Evolutionary conservation across 2,113 vertebrate genomes (phyloP).

Genomic region (Astur gentilis): DNA sequence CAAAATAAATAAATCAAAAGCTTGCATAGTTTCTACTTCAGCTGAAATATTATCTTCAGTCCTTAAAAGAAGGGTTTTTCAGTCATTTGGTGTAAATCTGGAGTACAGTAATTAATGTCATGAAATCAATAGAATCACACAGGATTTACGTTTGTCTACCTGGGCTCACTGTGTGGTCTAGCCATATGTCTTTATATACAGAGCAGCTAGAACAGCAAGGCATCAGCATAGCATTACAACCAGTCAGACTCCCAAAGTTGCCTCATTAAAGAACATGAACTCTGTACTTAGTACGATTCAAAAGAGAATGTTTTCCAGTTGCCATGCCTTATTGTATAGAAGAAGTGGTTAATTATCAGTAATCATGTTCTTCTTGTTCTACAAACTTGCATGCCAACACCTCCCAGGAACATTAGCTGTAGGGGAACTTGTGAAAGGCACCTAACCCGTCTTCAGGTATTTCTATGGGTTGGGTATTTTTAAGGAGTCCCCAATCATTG

Average conservation of each 20-base stretch:
- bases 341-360: background rate
- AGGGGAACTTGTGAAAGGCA: background rate
- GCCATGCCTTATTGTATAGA: background rate
- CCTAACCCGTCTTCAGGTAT: background rate
- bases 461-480: background rate
- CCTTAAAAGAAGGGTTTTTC: background rate
- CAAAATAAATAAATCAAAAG: conserved; percentile 9
- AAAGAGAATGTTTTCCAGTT: background rate
- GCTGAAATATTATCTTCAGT: background rate
- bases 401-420: background rate
- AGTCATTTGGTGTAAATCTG: background rate
- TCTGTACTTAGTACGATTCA: background rate
- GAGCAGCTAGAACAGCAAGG: background rate
- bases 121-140: background rate
- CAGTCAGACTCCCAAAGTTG: background rate
- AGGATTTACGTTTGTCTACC: background rate
- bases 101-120: background rate
- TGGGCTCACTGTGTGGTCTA: background rate
- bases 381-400: background rate
- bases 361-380: background rate
- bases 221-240: background rate
- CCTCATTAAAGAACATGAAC: background rate
- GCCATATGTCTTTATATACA: background rate
- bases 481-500: background rate
- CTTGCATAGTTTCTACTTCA: background rate